Evolutionary conservation across 92 coral and sea anemone genomes (phyloP).

Genomic region (Desmophyllum pertusum): DNA sequence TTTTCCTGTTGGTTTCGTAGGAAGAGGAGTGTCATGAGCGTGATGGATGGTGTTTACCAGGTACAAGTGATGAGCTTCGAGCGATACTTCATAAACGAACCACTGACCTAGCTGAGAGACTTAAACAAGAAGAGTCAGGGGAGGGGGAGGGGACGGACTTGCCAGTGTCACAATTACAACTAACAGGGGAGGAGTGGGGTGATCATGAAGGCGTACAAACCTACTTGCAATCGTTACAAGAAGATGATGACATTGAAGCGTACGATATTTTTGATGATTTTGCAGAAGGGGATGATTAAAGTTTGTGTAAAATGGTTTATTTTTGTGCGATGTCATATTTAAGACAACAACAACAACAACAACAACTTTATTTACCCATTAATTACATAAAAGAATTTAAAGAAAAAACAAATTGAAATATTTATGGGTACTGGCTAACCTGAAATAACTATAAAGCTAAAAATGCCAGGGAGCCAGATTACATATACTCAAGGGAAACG

Average conservation of each 20-base stretch:
- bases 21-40: conserved; percentile 83
- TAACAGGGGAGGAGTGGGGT: conserved; percentile 50
- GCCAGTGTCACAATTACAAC: conserved; percentile 12
- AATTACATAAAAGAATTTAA: too few species aligned
- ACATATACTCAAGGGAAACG: too few species aligned
- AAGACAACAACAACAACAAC: too few species aligned
- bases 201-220: conserved; percentile 72
- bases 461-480: too few species aligned
- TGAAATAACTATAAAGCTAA: too few species aligned
- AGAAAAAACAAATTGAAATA: too few species aligned
- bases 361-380: too few species aligned
- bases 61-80: conserved; percentile 82
- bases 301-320: neutral
- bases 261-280: conserved; percentile 79
- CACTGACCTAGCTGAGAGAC: conserved; percentile 60
- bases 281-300: conserved; percentile 47
- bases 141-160: conserved; percentile 37
- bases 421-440: too few species aligned
- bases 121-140: conserved; percentile 48
- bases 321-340: too few species aligned
- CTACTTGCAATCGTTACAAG: conserved; percentile 79
- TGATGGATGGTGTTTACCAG: conserved; percentile 94
- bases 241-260: conserved; percentile 93
- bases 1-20: conserved; percentile 29
- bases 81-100: conserved; percentile 73